These are phyloP conservation scores for Eriosoma lanigerum DNA, from an alignment of 1,140 invertebrate species.

Conservation along the genomic window DNA sequence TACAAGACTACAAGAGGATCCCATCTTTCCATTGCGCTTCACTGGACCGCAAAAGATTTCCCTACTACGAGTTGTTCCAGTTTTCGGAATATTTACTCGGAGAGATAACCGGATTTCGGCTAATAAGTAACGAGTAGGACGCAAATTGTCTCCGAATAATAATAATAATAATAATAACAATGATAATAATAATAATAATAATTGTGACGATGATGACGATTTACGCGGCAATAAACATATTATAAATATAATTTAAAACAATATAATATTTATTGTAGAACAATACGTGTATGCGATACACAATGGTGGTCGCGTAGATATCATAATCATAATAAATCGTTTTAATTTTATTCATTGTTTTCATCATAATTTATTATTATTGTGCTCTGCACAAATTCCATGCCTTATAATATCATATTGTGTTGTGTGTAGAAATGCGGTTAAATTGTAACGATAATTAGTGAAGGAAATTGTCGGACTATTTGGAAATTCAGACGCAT, in stretches of 20 bases:
- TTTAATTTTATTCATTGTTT: no score
- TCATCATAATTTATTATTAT: neutral
- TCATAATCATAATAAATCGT: no score
- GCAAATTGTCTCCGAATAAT: neutral
- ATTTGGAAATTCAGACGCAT: neutral
- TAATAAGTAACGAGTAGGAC: conserved; percentile 7
- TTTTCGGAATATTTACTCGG: conserved; percentile 19
- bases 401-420: conserved; percentile 3
- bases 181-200: neutral
- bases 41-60: conserved; percentile 49
- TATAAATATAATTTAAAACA: neutral
- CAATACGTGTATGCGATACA: neutral
- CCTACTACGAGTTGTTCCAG: conserved; percentile 34
- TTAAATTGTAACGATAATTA: conserved; percentile 18
- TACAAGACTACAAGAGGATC: neutral
- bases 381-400: neutral
- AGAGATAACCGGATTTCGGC: conserved; percentile 43
- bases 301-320: neutral
- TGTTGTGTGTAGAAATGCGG: neutral
- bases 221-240: no score
- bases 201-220: neutral
- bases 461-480: neutral
- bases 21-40: conserved; percentile 31
- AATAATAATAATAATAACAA: neutral
- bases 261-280: neutral